Evolutionary conservation across 1,140 invertebrate species (phyloP).

Genomic region (Spodoptera frugiperda): DNA sequence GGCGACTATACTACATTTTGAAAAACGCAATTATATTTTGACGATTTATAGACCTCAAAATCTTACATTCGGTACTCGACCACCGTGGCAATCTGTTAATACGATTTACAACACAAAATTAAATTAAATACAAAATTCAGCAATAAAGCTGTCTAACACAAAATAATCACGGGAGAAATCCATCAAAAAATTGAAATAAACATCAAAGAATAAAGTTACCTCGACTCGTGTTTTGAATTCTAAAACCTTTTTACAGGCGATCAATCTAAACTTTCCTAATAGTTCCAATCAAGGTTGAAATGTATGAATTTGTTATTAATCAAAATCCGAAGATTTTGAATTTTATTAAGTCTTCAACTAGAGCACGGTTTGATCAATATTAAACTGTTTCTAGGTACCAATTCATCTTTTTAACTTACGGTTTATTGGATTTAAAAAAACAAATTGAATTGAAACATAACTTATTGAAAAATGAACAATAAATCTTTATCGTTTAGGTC

Average conservation of each 20-base stretch:
- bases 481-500: too few species aligned
- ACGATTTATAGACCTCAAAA: too few species aligned
- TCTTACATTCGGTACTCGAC: too few species aligned
- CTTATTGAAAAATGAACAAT: too few species aligned
- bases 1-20: too few species aligned
- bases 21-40: too few species aligned
- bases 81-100: not conserved
- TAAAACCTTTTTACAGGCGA: conserved; percentile 10
- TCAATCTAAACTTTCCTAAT: conserved; percentile 37
- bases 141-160: not conserved
- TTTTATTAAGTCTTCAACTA: not conserved
- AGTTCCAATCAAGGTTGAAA: conserved; percentile 19
- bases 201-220: conserved; percentile 28
- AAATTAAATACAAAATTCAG: not conserved
- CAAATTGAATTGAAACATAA: too few species aligned
- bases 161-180: not conserved
- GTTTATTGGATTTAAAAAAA: too few species aligned
- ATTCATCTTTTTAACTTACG: too few species aligned
- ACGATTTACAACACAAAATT: not conserved
- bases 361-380: not conserved
- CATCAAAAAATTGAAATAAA: conserved; percentile 30
- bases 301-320: conserved; percentile 32
- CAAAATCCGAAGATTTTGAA: conserved; percentile 24
- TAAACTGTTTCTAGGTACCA: too few species aligned
- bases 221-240: conserved; percentile 18